Conservation (phyloP, 2,888 invertebrate species). For the Gryllus longicercus region DNA sequence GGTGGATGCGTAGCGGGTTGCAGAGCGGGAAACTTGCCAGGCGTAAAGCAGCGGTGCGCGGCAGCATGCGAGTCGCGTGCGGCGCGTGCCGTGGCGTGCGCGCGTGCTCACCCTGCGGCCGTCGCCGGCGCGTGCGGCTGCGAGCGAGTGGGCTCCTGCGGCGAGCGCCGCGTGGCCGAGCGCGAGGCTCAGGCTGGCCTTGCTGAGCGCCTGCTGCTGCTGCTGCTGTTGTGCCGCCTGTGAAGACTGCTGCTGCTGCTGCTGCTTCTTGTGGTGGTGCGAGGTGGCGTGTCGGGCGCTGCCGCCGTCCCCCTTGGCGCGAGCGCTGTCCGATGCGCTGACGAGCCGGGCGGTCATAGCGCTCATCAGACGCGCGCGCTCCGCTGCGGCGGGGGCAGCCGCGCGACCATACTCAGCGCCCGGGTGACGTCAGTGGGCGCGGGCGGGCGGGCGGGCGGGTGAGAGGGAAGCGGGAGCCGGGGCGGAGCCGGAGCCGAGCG, state of each 20-base stretch:
- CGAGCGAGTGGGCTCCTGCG: background rate
- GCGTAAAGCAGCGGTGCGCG: too few species aligned
- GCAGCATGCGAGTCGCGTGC: too few species aligned
- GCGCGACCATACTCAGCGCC: background rate
- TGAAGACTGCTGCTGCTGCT: background rate
- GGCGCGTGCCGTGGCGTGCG: too few species aligned
- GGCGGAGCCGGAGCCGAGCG: background rate
- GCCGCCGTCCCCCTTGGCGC: background rate
- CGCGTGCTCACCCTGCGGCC: background rate
- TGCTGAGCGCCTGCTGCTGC: background rate
- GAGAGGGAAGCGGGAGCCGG: background rate
- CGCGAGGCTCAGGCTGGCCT: background rate
- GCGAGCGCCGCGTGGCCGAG: background rate
- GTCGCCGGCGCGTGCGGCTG: conserved; percentile 1
- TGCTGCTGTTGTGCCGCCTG: background rate
- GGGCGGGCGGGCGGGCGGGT: background rate
- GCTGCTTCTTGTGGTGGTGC: background rate
- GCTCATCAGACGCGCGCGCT: background rate
- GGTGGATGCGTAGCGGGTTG: too few species aligned
- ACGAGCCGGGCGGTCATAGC: conserved; percentile 10
- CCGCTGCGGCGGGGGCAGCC: background rate
- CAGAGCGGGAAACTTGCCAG: too few species aligned
- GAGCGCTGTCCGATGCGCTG: background rate
- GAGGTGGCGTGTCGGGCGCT: too few species aligned
- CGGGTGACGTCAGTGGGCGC: background rate